phyloP scores from a whole-genome alignment of 2,113 vertebrate genomes.

The Leptodactylus fuscus region DNA sequence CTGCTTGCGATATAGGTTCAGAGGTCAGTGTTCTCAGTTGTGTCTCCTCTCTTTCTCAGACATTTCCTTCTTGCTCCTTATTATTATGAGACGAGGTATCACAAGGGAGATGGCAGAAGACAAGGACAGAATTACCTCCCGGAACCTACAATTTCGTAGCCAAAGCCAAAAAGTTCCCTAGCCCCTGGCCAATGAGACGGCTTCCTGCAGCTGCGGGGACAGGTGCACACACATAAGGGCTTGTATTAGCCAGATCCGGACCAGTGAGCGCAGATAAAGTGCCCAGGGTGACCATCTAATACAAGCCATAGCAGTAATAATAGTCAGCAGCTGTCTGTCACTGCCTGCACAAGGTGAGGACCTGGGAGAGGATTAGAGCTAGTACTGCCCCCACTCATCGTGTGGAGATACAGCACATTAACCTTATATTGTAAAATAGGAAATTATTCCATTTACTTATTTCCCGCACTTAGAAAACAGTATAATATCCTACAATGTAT shows the following conservation, averaged over 20 bases:
- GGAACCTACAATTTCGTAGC: conserved; percentile 33
- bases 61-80: not conserved
- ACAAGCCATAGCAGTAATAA: conserved; percentile 26
- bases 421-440: no score
- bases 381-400: no score
- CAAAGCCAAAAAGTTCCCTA: not conserved
- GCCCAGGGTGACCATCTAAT: not conserved
- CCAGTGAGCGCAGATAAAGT: conserved; percentile 36
- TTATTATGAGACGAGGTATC: not conserved
- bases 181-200: conserved; percentile 14
- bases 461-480: no score
- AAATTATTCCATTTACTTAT: no score
- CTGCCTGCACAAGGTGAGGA: no score
- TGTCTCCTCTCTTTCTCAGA: conserved; percentile 3
- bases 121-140: not conserved
- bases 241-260: conserved; percentile 40
- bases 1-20: not conserved
- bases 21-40: not conserved
- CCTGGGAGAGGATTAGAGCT: no score
- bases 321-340: not conserved
- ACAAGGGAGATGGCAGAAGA: conserved; percentile 27
- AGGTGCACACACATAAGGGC: conserved; percentile 40
- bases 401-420: no score
- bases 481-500: no score
- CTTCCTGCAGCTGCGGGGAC: conserved; percentile 41